Evolutionary conservation across 1,140 invertebrate species (phyloP).

Genomic region (Drosophila persimilis): DNA sequence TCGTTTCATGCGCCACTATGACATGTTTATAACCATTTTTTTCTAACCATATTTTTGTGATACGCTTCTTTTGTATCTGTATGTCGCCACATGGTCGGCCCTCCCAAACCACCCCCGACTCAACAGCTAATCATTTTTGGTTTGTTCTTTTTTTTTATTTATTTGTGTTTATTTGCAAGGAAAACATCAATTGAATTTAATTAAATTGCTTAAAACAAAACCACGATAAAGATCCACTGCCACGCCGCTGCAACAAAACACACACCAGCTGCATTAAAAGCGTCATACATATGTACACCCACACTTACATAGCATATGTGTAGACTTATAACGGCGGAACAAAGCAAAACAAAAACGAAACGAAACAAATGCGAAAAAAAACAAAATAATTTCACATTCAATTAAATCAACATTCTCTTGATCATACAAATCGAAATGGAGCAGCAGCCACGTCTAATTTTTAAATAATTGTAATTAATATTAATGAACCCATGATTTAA

Average conservation of each 20-base stretch:
- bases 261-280: conserved; percentile 43
- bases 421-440: conserved; percentile 72
- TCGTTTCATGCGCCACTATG: conserved; percentile 53
- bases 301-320: conserved; percentile 61
- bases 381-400: conserved; percentile 62
- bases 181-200: conserved; percentile 11
- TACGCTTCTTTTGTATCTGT: conserved; percentile 40
- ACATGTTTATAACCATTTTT: conserved; percentile 42
- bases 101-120: conserved; percentile 18
- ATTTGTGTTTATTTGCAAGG: neutral
- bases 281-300: conserved; percentile 59
- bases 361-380: conserved; percentile 52
- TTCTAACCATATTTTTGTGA: conserved; percentile 44
- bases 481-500: conserved; percentile 75
- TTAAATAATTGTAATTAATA: conserved; percentile 80
- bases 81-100: conserved; percentile 8
- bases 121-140: conserved; percentile 11
- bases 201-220: conserved; percentile 13
- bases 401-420: conserved; percentile 73
- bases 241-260: conserved; percentile 32
- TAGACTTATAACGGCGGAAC: conserved; percentile 56
- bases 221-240: conserved; percentile 34
- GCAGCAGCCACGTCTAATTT: conserved; percentile 79
- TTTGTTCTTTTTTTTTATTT: conserved; percentile 6
- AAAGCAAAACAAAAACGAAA: conserved; percentile 50